These are phyloP conservation scores for Noctua janthina DNA, from an alignment of 2,888 invertebrate genomes.

Conservation along the genomic window DNA sequence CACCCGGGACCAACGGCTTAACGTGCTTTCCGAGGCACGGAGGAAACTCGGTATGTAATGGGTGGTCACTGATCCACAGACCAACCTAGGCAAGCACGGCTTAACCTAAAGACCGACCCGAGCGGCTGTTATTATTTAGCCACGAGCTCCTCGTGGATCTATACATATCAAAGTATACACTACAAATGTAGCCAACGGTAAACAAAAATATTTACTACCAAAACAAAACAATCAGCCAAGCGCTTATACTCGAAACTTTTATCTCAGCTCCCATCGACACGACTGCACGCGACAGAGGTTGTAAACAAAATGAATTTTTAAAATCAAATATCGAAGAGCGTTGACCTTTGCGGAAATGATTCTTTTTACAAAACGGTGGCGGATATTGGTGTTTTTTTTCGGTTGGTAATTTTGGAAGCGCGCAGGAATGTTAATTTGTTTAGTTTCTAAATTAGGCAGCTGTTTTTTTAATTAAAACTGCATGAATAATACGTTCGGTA, in stretches of 20 bases:
- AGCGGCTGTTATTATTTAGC: not conserved
- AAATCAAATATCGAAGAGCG: conserved; percentile 54
- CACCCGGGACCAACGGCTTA: too few species aligned
- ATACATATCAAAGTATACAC: not conserved
- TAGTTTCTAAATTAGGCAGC: not conserved
- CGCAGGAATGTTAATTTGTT: conserved; percentile 7
- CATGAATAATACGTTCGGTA: too few species aligned
- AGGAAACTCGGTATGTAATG: not conserved
- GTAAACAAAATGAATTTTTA: conserved; percentile 45
- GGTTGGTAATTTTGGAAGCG: not conserved
- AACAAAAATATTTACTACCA: conserved; percentile 35
- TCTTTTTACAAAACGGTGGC: not conserved
- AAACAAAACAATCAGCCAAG: conserved; percentile 22
- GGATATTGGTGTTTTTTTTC: conserved; percentile 20
- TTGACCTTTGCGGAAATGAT: conserved; percentile 45
- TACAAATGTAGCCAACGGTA: not conserved
- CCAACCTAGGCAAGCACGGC: not conserved
- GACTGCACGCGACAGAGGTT: conserved; percentile 48
- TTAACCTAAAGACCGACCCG: not conserved
- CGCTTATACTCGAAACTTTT: conserved; percentile 22
- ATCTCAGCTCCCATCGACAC: conserved; percentile 42
- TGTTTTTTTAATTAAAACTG: not conserved
- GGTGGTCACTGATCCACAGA: not conserved
- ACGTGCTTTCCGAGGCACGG: too few species aligned
- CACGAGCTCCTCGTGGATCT: not conserved